Evolutionary conservation across 30 jellyfish, hydroid and myxozoan genomes (phyloP), one percentile per base, ranked within the genome.

Genomic region (Hydra vulgaris): DNA sequence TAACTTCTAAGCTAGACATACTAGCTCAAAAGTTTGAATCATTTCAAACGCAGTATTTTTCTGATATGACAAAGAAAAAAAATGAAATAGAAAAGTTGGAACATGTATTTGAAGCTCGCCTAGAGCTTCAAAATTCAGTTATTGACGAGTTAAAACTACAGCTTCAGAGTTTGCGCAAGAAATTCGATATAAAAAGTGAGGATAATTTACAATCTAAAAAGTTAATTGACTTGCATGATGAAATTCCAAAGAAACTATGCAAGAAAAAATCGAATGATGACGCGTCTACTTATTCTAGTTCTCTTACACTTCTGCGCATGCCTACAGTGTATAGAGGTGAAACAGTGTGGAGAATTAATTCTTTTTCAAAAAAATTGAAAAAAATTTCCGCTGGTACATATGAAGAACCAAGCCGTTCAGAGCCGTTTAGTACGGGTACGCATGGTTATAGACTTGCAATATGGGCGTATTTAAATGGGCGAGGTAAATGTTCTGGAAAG

Each of bases 341-440:
- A 78, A 70, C 84, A 22, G 95, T 88, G n/a, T 92, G 98, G 98
- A 81, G 98, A 7, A 83, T 92, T 3, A 87, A 80, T 71, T 73
- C 95, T 15, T 92, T 92, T 79, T 73, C 96, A 7, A 79, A 95
- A 71, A 92, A 92, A 85, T 88, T 92, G 68, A 84, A 95, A 25
- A 92, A 87, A 78, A 87, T 92, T 76, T 95, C 88, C 82, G 87
- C 98, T 40, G 96, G 96, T 18, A 85, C 89, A 26, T 88, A 87
- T 77, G 98, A 92, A 12, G 98, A 92, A 52, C 98, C 98, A 53
- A 88, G 80, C 78, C 84, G 95, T 18, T 88, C 96, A 68, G 98
- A 92, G 27, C 94, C 98, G 27, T 92, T 92, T 72, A 80, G 89
- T 23, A 86, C 98, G 23, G 98, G 96, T 17, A 96, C 96, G 70